These are phyloP conservation scores for Xestia sexstrigata DNA, from an alignment of 2,888 invertebrate species.

Conservation along the genomic window DNA sequence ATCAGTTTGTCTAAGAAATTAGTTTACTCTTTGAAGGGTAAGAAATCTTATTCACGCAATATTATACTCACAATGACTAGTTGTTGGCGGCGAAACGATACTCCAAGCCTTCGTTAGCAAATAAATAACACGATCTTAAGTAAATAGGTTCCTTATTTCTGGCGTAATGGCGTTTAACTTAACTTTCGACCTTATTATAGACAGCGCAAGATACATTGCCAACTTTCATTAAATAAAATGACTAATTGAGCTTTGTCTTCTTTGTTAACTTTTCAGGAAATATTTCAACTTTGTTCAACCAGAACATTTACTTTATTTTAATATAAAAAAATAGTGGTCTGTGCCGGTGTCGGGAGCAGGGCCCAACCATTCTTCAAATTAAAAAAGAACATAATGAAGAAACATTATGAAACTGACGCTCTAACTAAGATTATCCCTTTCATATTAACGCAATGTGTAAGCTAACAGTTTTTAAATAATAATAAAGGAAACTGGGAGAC, in stretches of 20 bases:
- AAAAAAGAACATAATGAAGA: neutral
- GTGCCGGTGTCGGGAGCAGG: neutral
- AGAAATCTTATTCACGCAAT: conserved; percentile 44
- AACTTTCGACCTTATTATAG: conserved; percentile 36
- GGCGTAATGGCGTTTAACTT: conserved; percentile 48
- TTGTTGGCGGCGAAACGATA: conserved; percentile 43
- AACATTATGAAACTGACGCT: neutral
- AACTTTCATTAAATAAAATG: conserved; percentile 48
- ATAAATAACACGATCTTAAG: conserved; percentile 45
- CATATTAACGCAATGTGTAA: neutral
- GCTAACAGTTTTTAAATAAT: neutral
- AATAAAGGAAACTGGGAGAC: neutral
- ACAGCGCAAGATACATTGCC: conserved; percentile 35
- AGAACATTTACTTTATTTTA: neutral
- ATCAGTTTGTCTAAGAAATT: conserved; percentile 28
- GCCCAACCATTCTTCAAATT: neutral
- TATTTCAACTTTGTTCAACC: conserved; percentile 6
- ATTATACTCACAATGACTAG: conserved; percentile 34
- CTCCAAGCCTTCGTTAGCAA: conserved; percentile 33
- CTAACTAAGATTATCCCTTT: neutral
- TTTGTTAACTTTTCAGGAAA: conserved; percentile 7
- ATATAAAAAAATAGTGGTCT: neutral
- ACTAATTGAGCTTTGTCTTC: conserved; percentile 10
- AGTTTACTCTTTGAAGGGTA: conserved; percentile 9
- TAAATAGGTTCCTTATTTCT: conserved; percentile 50